Percentiles rank a stretch among this genome's conserved stretches.
phyloP scores from a whole-genome alignment of 2,888 invertebrate genomes.

The Hydroisotoma schaefferi region DNA sequence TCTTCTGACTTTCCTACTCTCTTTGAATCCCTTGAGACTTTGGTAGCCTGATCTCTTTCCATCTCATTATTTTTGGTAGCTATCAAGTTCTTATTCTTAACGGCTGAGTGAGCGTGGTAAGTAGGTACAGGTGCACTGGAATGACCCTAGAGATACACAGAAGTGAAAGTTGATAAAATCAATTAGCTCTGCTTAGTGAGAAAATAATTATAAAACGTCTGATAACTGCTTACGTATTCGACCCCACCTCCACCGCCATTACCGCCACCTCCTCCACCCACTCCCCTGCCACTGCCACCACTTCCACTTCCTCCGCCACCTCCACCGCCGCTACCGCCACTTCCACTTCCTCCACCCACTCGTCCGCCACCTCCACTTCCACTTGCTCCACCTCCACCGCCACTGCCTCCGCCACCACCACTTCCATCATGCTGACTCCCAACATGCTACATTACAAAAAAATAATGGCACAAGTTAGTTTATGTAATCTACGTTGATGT shows the following conservation, averaged over 20 bases:
- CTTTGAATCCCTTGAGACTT: conserved; percentile 11
- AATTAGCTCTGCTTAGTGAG: conserved; percentile 21
- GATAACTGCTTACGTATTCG: neutral
- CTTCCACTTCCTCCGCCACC: too few relatives aligned
- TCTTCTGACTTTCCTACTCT: conserved; percentile 15
- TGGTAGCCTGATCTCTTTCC: neutral
- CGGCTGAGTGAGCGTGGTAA: conserved; percentile 32
- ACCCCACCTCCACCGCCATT: too few relatives aligned
- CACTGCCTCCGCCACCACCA: too few relatives aligned
- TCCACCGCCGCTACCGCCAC: too few relatives aligned
- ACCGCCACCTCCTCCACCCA: conserved; percentile 20
- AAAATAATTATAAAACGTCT: neutral
- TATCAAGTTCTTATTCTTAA: conserved; percentile 13
- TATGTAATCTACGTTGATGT: neutral
- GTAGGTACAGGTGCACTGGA: conserved; percentile 50
- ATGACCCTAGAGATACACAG: conserved; percentile 47
- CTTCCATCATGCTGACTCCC: conserved; percentile 16
- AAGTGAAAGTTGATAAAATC: too few relatives aligned
- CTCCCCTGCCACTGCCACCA: too few relatives aligned
- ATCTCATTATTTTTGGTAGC: conserved; percentile 21
- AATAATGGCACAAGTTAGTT: neutral
- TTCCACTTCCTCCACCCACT: too few relatives aligned
- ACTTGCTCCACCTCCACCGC: too few relatives aligned
- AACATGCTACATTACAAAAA: conserved; percentile 15
- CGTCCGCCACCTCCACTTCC: too few relatives aligned